These are phyloP conservation scores for Xanthorhoe spadicearia DNA, from an alignment of 2,888 invertebrate genomes.

Conservation along the genomic window DNA sequence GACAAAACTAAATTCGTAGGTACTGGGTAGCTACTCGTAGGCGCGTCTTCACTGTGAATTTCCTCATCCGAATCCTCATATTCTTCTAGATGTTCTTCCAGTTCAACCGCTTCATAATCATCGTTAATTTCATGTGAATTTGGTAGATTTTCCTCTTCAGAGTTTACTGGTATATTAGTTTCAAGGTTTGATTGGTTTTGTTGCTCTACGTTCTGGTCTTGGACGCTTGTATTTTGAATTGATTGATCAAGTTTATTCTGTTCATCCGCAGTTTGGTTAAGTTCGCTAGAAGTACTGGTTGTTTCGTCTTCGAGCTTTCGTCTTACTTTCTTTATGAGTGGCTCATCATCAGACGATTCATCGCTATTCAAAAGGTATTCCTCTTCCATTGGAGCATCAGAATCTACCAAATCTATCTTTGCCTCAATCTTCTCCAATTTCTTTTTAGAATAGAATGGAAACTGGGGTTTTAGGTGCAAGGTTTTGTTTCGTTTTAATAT, in stretches of 20 bases:
- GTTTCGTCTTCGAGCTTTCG: conserved; percentile 45
- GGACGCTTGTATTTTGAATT: background rate
- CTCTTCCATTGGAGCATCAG: conserved; percentile 54
- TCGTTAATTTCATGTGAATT: background rate
- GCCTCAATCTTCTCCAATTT: conserved; percentile 41
- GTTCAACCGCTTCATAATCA: background rate
- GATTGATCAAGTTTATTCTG: conserved; percentile 1
- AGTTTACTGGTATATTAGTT: background rate
- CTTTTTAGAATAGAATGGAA: conserved; percentile 14
- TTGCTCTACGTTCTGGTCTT: background rate
- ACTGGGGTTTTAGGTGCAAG: conserved; percentile 8
- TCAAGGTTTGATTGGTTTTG: background rate
- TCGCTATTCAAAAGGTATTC: conserved; percentile 39
- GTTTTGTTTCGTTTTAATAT: conserved; percentile 27
- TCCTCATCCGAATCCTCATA: conserved; percentile 17
- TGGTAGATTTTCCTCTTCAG: background rate
- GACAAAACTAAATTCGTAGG: conserved; percentile 32
- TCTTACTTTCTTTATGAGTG: conserved; percentile 62
- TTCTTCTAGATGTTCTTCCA: conserved; percentile 8
- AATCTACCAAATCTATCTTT: conserved; percentile 51
- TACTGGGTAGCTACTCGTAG: background rate
- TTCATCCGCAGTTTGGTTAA: conserved; percentile 5
- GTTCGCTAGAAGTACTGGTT: background rate
- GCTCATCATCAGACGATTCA: conserved; percentile 73
- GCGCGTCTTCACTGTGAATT: background rate